Conservation (phyloP, 2,113 vertebrate genomes). For the Onychostruthus taczanowskii region DNA sequence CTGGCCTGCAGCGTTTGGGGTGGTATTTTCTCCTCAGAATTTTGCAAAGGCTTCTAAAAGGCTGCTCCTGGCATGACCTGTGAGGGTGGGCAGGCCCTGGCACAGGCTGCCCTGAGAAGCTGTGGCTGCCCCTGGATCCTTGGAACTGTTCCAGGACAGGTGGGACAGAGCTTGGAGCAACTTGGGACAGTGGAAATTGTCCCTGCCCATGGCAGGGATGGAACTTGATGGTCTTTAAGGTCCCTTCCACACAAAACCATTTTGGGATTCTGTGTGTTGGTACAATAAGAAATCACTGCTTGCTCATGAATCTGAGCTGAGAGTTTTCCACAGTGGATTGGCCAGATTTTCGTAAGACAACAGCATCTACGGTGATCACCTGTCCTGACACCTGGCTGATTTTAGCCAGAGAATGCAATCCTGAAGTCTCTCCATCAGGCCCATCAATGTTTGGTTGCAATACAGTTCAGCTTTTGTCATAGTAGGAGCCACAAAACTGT, state of each 20-base stretch:
- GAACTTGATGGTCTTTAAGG: accelerated
- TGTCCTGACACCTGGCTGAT: not conserved
- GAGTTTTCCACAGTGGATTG: not conserved
- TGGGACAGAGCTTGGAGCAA: accelerated
- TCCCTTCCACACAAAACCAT: not conserved
- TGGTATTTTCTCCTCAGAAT: not conserved
- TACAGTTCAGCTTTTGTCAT: not conserved
- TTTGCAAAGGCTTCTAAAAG: not conserved
- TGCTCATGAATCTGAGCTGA: not conserved
- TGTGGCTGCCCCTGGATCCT: not conserved
- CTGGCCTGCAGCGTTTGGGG: not conserved
- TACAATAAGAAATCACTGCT: not conserved
- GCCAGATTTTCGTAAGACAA: not conserved
- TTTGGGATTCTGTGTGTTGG: accelerated
- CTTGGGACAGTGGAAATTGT: not conserved
- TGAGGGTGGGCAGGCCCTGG: accelerated
- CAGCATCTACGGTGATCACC: not conserved
- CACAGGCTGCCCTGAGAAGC: too few species aligned
- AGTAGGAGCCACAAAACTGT: not conserved
- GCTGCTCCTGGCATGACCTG: not conserved
- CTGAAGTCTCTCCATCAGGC: not conserved
- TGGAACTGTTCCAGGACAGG: accelerated
- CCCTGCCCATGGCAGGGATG: not conserved
- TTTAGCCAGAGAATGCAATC: not conserved
- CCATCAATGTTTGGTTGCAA: not conserved